Percentiles rank a stretch among this genome's conserved stretches.
These are phyloP conservation scores for Nymphicus hollandicus DNA, from an alignment of 2,113 vertebrate genomes.

Conservation along the genomic window DNA sequence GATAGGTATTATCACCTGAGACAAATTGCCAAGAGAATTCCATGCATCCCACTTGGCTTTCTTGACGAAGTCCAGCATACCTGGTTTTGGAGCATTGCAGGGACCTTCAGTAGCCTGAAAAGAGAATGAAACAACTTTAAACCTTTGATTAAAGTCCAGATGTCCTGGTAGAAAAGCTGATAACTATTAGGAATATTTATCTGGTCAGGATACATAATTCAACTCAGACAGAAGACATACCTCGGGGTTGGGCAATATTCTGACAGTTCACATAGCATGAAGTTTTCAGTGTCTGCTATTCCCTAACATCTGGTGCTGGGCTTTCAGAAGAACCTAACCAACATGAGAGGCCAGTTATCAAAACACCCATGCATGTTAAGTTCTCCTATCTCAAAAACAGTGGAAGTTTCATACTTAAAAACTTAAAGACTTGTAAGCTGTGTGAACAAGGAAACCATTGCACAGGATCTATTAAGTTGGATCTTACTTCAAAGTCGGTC, in stretches of 20 bases:
- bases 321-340: background rate
- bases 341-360: background rate
- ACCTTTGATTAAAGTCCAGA: background rate
- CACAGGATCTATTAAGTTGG: background rate
- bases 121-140: background rate
- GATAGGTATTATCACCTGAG: slow-evolving; percentile 76
- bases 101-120: slow-evolving; percentile 86
- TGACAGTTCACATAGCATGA: background rate
- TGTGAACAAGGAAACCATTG: background rate
- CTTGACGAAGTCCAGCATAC: slow-evolving; percentile 88
- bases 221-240: background rate
- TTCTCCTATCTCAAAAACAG: background rate
- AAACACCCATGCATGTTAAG: background rate
- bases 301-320: background rate
- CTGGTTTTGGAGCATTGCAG: slow-evolving; percentile 85
- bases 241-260: background rate
- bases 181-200: background rate
- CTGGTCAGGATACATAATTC: background rate
- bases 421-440: background rate
- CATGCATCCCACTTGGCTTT: slow-evolving; percentile 93
- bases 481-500: background rate
- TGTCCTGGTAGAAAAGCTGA: background rate
- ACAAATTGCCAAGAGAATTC: slow-evolving; percentile 82
- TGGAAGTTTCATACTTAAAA: background rate
- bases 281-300: background rate